Percentiles rank a stretch among this genome's conserved stretches.
Conservation (phyloP, 2,113 vertebrate species). For the Sclerurus mexicanus region DNA sequence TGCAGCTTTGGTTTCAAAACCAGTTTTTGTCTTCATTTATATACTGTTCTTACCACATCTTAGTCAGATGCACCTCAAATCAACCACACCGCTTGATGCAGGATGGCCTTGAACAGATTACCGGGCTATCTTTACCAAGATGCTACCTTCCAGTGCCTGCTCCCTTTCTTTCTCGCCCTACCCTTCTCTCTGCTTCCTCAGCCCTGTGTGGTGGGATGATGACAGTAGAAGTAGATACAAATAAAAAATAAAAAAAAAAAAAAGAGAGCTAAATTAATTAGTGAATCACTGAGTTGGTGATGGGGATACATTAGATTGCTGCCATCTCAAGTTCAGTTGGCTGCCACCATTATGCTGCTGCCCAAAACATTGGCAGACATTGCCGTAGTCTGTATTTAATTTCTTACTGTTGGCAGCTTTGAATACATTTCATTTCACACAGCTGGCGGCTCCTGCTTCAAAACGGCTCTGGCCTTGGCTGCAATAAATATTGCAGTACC, state of each 20-base stretch:
- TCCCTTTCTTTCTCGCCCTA: not conserved
- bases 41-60: not conserved
- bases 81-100: not conserved
- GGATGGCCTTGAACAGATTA: not conserved
- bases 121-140: not conserved
- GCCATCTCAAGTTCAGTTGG: slow-evolving; percentile 4
- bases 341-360: not conserved
- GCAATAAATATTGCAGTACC: not conserved
- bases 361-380: not conserved
- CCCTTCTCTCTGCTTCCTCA: not conserved
- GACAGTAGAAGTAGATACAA: not conserved
- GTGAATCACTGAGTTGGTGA: not conserved
- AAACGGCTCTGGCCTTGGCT: not conserved
- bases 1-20: not conserved
- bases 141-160: not conserved
- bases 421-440: slow-evolving; percentile 10
- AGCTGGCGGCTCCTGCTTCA: slow-evolving; percentile 10
- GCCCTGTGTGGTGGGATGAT: not conserved
- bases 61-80: fast-evolving
- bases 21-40: not conserved
- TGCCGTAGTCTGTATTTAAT: slow-evolving; percentile 16
- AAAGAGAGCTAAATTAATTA: not conserved
- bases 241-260: not conserved
- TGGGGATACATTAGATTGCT: not conserved
- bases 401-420: slow-evolving; percentile 36